These are phyloP conservation scores for Odontocolon sp. DNA, from an alignment of 2,888 invertebrate species.

Conservation along the genomic window DNA sequence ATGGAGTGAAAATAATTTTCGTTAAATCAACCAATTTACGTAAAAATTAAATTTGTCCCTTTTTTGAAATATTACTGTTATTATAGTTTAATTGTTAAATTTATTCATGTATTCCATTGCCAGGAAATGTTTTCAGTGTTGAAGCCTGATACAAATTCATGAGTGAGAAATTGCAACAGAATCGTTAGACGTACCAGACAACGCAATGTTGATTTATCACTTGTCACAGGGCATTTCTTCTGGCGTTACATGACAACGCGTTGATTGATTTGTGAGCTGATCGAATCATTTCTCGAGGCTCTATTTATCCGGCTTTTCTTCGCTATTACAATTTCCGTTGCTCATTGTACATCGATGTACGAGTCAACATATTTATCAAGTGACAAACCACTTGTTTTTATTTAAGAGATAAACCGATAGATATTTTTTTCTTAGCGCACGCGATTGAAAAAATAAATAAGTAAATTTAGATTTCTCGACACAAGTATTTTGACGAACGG, in stretches of 20 bases:
- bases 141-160: slow-evolving; percentile 1
- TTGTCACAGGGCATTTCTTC: slow-evolving; percentile 39
- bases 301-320: slow-evolving; percentile 3
- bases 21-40: background rate
- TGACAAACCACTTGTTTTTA: too few species aligned
- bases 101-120: background rate
- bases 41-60: background rate
- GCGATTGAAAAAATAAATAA: too few species aligned
- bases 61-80: too few species aligned
- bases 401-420: too few species aligned
- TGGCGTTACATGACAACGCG: slow-evolving; percentile 17
- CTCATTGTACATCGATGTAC: background rate
- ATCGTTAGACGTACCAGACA: background rate
- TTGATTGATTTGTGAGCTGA: slow-evolving; percentile 36
- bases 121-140: background rate
- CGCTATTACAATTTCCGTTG: background rate
- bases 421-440: too few species aligned
- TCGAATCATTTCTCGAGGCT: slow-evolving; percentile 8
- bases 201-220: slow-evolving; percentile 30
- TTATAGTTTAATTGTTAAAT: too few species aligned
- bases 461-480: background rate
- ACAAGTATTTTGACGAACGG: background rate
- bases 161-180: slow-evolving; percentile 23
- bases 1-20: background rate
- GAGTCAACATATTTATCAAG: too few species aligned